A percentile compares a stretch with the other conserved stretches of the same genome.
Conservation (phyloP, 1,140 invertebrate genomes). For the Drosophila auraria region DNA sequence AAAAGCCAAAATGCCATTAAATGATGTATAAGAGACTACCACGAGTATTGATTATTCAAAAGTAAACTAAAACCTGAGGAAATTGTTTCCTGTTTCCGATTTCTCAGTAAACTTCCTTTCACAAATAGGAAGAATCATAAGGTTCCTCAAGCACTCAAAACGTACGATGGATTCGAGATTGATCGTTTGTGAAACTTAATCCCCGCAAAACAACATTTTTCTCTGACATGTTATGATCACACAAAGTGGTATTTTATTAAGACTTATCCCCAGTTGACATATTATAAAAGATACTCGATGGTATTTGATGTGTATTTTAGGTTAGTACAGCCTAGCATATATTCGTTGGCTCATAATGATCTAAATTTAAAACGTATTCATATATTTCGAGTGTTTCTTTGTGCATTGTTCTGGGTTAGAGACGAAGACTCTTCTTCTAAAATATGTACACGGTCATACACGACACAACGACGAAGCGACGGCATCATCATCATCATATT, state of each 20-base stretch:
- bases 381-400: slow-evolving; percentile 61
- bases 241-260: neutral
- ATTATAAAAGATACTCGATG: slow-evolving; percentile 16
- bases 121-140: neutral
- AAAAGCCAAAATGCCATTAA: slow-evolving; percentile 1
- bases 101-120: neutral
- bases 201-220: slow-evolving; percentile 4
- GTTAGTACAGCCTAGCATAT: slow-evolving; percentile 47
- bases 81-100: slow-evolving; percentile 12
- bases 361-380: slow-evolving; percentile 65
- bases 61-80: neutral
- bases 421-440: slow-evolving; percentile 17
- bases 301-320: slow-evolving; percentile 31
- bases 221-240: slow-evolving; percentile 15
- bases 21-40: slow-evolving; percentile 8
- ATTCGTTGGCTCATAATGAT: slow-evolving; percentile 34
- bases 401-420: slow-evolving; percentile 49
- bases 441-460: slow-evolving; percentile 54
- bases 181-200: neutral
- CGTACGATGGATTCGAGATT: too few relatives aligned
- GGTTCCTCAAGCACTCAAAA: slow-evolving; percentile 1
- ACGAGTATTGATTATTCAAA: slow-evolving; percentile 9
- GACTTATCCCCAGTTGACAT: neutral
- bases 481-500: slow-evolving; percentile 1
- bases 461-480: neutral